Evolutionary conservation across 1,140 invertebrate genomes (phyloP).

Genomic region (Gonioctena quinquepunctata): DNA sequence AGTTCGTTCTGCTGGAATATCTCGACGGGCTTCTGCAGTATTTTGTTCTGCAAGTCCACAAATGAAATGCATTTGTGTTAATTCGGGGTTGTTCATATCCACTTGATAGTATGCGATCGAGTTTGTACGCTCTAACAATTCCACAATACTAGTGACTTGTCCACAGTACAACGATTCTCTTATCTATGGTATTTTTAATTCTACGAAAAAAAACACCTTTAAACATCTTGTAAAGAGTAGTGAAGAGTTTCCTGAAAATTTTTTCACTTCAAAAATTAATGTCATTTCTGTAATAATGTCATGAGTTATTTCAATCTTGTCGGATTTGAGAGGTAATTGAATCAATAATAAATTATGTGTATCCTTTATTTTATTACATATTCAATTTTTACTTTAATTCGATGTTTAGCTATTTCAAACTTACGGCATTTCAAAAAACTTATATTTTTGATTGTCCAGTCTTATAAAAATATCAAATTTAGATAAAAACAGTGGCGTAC

Average conservation of each 20-base stretch:
- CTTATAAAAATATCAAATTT: too few species aligned
- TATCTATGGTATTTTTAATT: not conserved
- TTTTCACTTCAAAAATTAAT: conserved; percentile 3
- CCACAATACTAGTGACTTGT: not conserved
- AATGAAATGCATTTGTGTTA: not conserved
- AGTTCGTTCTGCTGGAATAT: not conserved
- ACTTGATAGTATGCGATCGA: not conserved
- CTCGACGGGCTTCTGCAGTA: not conserved
- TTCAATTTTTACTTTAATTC: too few species aligned
- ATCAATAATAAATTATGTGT: not conserved
- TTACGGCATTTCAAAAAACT: too few species aligned
- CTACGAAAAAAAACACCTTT: not conserved
- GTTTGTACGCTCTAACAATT: not conserved
- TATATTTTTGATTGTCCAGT: too few species aligned
- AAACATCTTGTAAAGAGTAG: not conserved
- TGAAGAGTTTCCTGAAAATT: not conserved
- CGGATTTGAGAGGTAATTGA: not conserved
- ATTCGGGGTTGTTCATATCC: not conserved
- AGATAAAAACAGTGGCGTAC: too few species aligned
- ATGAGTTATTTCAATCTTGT: not conserved
- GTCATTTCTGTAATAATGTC: not conserved
- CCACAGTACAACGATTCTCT: not conserved
- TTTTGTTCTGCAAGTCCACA: not conserved
- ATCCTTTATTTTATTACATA: too few species aligned
- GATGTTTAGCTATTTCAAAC: too few species aligned